Evolutionary conservation across 2,797 vertebrate species (phyloP).

Genomic region (Hypotaenidia okinawae): DNA sequence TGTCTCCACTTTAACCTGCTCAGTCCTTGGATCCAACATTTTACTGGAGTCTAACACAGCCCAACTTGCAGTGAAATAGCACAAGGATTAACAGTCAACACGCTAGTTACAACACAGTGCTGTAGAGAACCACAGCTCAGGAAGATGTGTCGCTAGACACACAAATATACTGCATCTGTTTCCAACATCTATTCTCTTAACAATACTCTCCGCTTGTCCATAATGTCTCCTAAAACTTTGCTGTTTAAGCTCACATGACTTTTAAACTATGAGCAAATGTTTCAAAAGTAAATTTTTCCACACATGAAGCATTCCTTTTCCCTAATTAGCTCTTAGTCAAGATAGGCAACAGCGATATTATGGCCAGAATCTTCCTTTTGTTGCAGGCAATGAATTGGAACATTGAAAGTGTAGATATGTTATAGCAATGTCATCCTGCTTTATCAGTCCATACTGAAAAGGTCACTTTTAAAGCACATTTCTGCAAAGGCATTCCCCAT

Average conservation of each 20-base stretch:
- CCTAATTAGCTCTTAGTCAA: background rate
- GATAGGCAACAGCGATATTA: background rate
- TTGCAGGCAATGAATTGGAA: background rate
- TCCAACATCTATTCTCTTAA: conserved; percentile 73
- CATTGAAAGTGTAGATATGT: background rate
- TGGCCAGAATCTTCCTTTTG: background rate
- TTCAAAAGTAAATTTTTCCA: background rate
- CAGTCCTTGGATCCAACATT: conserved; percentile 73
- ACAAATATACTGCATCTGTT: conserved; percentile 75
- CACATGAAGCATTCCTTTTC: background rate
- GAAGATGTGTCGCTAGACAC: conserved; percentile 73
- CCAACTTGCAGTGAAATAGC: conserved; percentile 67
- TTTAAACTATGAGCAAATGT: background rate
- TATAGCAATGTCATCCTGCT: background rate
- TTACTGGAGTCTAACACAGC: conserved; percentile 77
- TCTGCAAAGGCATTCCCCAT: background rate
- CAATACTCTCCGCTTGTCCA: background rate
- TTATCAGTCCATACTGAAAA: background rate
- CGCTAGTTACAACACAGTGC: conserved; percentile 69
- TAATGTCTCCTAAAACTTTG: background rate
- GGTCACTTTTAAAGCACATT: background rate
- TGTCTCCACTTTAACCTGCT: conserved; percentile 76
- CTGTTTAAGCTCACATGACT: background rate
- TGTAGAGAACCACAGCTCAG: conserved; percentile 66
- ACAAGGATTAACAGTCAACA: conserved; percentile 80